A percentile compares a stretch with the other conserved stretches of the same genome.
These are phyloP conservation scores for Ceraclea dissimilis DNA, from an alignment of 2,888 invertebrate genomes.

Conservation along the genomic window DNA sequence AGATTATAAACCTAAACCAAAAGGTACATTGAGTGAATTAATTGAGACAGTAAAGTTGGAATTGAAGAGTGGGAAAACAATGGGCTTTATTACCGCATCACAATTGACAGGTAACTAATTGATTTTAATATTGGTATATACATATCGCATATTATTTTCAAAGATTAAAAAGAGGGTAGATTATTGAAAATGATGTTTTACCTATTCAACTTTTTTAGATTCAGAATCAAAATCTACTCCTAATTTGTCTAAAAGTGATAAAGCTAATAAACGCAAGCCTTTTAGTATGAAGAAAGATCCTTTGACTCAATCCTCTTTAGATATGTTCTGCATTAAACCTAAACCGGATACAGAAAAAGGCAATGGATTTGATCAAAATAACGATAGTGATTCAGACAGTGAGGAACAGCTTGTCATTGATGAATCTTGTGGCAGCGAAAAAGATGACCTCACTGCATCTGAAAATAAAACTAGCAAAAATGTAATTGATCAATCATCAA, in stretches of 20 bases:
- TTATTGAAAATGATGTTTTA: neutral
- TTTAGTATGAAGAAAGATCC: conserved; percentile 45
- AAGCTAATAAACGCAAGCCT: conserved; percentile 41
- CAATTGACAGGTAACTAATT: conserved; percentile 34
- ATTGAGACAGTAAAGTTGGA: conserved; percentile 45
- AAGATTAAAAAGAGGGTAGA: neutral
- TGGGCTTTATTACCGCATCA: conserved; percentile 39
- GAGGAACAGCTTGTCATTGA: conserved; percentile 36
- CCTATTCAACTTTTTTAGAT: conserved; percentile 8
- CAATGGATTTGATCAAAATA: conserved; percentile 26
- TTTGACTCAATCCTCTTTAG: conserved; percentile 44
- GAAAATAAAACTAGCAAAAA: conserved; percentile 26
- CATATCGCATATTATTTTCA: neutral
- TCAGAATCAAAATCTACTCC: neutral
- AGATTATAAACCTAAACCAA: conserved; percentile 48
- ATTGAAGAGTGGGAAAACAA: conserved; percentile 28
- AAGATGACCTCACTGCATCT: conserved; percentile 31
- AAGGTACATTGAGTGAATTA: conserved; percentile 42
- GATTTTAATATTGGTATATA: too few relatives aligned
- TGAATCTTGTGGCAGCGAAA: conserved; percentile 27
- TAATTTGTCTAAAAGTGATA: conserved; percentile 41
- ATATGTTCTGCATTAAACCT: conserved; percentile 38
- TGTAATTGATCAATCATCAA: neutral
- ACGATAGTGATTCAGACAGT: conserved; percentile 34
- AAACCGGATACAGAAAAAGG: conserved; percentile 24